Evolutionary conservation across 64 coral and sea anemone genomes (phyloP).

Genomic region (Cladopsammia gracilis): DNA sequence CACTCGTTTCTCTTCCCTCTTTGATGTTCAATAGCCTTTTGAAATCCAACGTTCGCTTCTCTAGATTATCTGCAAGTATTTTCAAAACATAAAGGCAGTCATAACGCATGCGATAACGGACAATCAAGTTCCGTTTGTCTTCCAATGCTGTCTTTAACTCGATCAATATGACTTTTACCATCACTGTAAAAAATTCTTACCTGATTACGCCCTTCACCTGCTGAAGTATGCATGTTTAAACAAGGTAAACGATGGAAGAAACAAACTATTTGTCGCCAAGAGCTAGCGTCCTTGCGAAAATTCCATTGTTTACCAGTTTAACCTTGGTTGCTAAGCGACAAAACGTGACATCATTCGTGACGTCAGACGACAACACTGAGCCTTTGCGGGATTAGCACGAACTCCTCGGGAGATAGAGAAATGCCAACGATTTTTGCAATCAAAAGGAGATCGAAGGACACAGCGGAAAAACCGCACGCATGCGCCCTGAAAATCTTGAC

Average conservation of each 20-base stretch:
- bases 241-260: no score
- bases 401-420: no score
- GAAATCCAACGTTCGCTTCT: neutral
- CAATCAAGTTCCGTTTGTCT: no score
- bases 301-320: neutral
- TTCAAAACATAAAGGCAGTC: no score
- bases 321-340: neutral
- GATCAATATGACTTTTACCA: neutral
- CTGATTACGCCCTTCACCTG: neutral
- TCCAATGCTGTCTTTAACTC: no score
- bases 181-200: neutral
- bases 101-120: no score
- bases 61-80: slow-evolving; percentile 10
- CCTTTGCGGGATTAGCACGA: slow-evolving; percentile 21
- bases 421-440: no score
- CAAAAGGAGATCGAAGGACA: no score
- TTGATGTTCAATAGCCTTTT: neutral
- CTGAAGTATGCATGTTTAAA: neutral
- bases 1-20: neutral
- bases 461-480: no score
- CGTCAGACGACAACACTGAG: neutral
- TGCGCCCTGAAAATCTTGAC: no score
- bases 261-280: no score
- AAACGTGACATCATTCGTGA: neutral
- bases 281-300: neutral